These are phyloP conservation scores for Oncorhynchus clarkii DNA, from an alignment of 2,113 vertebrate genomes.

Conservation along the genomic window DNA sequence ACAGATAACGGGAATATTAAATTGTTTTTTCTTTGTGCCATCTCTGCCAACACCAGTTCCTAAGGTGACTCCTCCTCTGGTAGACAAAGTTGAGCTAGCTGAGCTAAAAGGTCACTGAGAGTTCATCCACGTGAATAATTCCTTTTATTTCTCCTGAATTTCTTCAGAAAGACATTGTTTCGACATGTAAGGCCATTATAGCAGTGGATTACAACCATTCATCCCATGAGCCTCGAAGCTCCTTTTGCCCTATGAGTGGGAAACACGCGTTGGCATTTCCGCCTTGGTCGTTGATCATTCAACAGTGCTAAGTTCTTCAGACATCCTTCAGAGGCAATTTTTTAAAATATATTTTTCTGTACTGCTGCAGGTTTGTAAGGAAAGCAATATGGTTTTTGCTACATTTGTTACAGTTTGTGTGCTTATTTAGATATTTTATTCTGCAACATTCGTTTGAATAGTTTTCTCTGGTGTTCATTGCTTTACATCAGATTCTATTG, in stretches of 20 bases:
- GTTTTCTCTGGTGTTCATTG: too few species aligned
- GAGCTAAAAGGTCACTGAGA: neutral
- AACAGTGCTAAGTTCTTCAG: neutral
- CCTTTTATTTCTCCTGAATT: neutral
- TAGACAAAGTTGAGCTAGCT: neutral
- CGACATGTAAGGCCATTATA: neutral
- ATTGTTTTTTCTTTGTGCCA: neutral
- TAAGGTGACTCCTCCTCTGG: neutral
- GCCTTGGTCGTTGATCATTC: neutral
- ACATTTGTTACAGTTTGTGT: too few species aligned
- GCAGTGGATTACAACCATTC: neutral
- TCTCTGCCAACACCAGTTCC: neutral
- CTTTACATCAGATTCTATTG: too few species aligned
- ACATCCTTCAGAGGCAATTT: too few species aligned
- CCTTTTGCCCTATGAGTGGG: neutral
- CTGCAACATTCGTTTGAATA: too few species aligned
- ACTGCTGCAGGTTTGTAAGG: too few species aligned
- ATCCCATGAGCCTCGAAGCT: slow-evolving; percentile 2
- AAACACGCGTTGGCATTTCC: neutral
- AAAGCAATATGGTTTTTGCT: too few species aligned
- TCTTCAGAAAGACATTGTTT: neutral
- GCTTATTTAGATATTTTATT: too few species aligned
- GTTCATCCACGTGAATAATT: neutral
- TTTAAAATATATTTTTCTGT: too few species aligned
- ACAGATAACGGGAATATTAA: slow-evolving; percentile 5